Base-by-base conservation (phyloP, 2,888 invertebrate genomes). In the Heliconius aoede region DNA sequence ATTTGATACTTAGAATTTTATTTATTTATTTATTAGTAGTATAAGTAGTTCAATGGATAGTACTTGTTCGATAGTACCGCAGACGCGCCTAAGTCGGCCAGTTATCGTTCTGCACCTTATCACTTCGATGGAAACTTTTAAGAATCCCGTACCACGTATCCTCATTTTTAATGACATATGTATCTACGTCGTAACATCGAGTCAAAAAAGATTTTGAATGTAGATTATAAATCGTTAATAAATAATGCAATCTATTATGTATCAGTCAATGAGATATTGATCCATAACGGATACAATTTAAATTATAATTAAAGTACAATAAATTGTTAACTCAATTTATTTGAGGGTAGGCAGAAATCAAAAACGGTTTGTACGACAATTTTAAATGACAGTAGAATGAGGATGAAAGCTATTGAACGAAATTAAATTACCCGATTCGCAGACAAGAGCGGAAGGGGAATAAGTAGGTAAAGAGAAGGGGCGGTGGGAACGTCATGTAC, bases 111-210 rank as follows among this genome's bases (percentile, higher is more conserved):
- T 79, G 79, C 74, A 82, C 85, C 88, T 90, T 92, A 91, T 85
- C 85, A 71, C 84, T 69, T 72, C 78, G 86, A 86, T 88, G 92
- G 91, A 92, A 91, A 91, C 87, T 90, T 91, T 84, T 62, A 67
- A 58, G 62, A 60, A 58, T 60, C 61, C 36, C n/a, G n/a, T n/a
- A n/a, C n/a, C 24, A 77, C 72, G 65, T 64, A 78, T 76, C 71
- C 75, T 40, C 51, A 73, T 51, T 64, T 28, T 46, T 28, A 40
- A 26, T n/a, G 21, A 36, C 60, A 61, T 40, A n/a, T n/a, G n/a
- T n/a, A 69, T 55, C 55, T 69, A 69, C 30, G 68, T 28, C n/a
- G 68, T 28, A 15, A 30, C n/a, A 32, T 55, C 5, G 28, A 51
- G 15, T 26, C 36, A 65, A 65, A 24, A 65, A 40, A 65, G 3